These are phyloP conservation scores for Helicoverpa zea DNA, from an alignment of 1,140 invertebrate genomes.

Conservation along the genomic window DNA sequence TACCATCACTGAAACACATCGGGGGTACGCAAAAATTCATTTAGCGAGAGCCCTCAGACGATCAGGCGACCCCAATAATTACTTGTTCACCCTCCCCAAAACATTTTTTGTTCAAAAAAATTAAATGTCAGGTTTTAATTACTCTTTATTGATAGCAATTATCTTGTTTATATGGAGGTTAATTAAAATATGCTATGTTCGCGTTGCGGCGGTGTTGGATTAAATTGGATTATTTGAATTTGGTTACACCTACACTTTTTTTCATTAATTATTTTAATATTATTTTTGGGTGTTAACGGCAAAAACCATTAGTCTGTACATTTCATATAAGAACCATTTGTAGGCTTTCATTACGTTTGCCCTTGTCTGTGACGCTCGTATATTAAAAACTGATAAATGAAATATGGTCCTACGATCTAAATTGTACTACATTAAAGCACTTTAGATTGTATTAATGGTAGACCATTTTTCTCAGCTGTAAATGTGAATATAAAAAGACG, in stretches of 20 bases:
- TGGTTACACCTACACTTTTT: background rate
- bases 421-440: no score
- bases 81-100: constrained; percentile 1
- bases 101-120: constrained; percentile 14
- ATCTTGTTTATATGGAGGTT: constrained; percentile 17
- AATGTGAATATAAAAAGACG: no score
- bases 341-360: background rate
- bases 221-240: constrained; percentile 14
- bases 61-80: constrained; percentile 12
- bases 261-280: constrained; percentile 1
- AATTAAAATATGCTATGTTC: constrained; percentile 17
- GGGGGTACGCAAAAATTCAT: constrained; percentile 16
- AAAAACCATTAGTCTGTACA: no score
- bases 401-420: no score
- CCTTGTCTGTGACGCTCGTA: background rate
- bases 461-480: no score
- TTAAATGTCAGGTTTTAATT: constrained; percentile 26
- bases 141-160: constrained; percentile 33
- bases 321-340: no score
- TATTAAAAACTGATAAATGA: no score
- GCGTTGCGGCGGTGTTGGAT: background rate
- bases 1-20: background rate
- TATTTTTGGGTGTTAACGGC: background rate
- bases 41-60: background rate
- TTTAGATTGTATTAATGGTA: no score